A percentile compares a stretch with the other conserved stretches of the same genome.
These are phyloP conservation scores for Opisthocomus hoazin DNA, from an alignment of 2,113 vertebrate species.

Conservation along the genomic window DNA sequence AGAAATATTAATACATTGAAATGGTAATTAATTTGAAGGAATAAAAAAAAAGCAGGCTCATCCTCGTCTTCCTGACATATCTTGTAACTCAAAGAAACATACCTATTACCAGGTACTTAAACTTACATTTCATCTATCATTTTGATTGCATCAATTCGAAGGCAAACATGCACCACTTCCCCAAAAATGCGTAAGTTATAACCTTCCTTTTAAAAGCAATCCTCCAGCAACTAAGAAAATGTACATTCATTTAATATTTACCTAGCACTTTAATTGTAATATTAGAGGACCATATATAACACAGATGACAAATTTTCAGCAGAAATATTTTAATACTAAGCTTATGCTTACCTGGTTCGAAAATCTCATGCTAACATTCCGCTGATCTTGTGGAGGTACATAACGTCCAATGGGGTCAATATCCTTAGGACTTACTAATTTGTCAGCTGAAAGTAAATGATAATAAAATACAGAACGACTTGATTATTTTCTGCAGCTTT, in stretches of 20 bases:
- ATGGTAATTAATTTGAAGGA: not conserved
- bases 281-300: not conserved
- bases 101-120: not conserved
- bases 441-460: constrained; percentile 77
- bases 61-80: not conserved
- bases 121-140: not conserved
- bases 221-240: not conserved
- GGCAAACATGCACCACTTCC: not conserved
- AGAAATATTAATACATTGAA: not conserved
- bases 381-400: constrained; percentile 81
- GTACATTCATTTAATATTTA: not conserved
- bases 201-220: not conserved
- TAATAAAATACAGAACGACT: not conserved
- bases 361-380: constrained; percentile 95
- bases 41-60: not conserved
- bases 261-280: not conserved
- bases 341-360: constrained; percentile 87
- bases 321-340: not conserved
- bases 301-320: not conserved
- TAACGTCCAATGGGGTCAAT: constrained; percentile 91
- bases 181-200: not conserved
- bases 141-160: not conserved
- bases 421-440: constrained; percentile 91
- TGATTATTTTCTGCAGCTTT: not conserved
- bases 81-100: not conserved